A percentile compares a stretch with the other conserved stretches of the same genome.
phyloP scores from a whole-genome alignment of 2,888 invertebrate genomes.

The Aphrophora alni region DNA sequence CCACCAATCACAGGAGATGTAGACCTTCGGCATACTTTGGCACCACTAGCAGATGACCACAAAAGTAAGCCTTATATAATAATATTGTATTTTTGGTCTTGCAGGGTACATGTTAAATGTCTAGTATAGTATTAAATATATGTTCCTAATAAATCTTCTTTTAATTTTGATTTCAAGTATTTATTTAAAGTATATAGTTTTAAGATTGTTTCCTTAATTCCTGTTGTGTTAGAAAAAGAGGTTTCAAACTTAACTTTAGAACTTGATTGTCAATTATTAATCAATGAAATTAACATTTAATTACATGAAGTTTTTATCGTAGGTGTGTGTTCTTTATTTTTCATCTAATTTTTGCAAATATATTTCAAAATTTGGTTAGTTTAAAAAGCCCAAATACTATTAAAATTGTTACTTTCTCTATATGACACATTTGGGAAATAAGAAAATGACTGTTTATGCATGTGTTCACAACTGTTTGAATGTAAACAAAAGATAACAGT shows the following conservation, averaged over 20 bases:
- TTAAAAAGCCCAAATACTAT: too few species aligned
- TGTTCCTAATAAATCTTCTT: conserved; percentile 1
- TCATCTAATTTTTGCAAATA: too few species aligned
- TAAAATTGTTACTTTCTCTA: too few species aligned
- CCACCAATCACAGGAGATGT: conserved; percentile 28
- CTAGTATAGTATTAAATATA: conserved; percentile 49
- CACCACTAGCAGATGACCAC: conserved; percentile 22
- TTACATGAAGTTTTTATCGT: too few species aligned
- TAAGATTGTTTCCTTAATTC: not conserved
- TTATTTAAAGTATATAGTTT: not conserved
- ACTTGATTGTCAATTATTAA: too few species aligned
- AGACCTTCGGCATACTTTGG: conserved; percentile 19
- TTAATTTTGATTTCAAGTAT: conserved; percentile 9
- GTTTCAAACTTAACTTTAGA: not conserved
- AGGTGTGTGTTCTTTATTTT: too few species aligned
- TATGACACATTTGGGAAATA: too few species aligned
- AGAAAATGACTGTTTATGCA: too few species aligned
- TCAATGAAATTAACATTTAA: too few species aligned
- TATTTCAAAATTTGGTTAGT: too few species aligned
- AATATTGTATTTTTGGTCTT: conserved; percentile 45
- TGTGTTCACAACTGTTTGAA: too few species aligned
- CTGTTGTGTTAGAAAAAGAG: not conserved
- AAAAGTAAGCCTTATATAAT: conserved; percentile 48
- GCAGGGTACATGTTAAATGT: conserved; percentile 39
- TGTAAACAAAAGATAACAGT: too few species aligned